A percentile compares a stretch with the other conserved stretches of the same genome.
Evolutionary conservation across 2,797 vertebrate genomes (phyloP).

Genomic region (Tachyglossus aculeatus): DNA sequence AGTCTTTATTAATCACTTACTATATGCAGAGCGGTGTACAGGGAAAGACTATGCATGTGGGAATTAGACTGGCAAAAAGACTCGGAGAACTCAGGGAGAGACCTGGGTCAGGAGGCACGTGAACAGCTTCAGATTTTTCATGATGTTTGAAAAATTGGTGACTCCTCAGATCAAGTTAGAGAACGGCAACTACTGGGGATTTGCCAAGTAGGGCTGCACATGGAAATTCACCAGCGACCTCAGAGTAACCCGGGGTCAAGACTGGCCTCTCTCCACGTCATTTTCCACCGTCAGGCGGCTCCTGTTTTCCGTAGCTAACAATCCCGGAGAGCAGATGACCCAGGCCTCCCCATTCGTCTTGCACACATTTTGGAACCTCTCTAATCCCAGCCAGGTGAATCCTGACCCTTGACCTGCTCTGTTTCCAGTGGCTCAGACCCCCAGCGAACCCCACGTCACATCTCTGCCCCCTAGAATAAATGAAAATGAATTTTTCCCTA

Average conservation of each 20-base stretch:
- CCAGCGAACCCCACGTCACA: not conserved
- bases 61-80: too few relatives aligned
- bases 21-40: too few relatives aligned
- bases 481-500: slow-evolving; percentile 49
- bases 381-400: slow-evolving; percentile 73
- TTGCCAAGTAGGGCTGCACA: too few relatives aligned
- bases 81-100: too few relatives aligned
- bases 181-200: too few relatives aligned
- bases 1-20: too few relatives aligned
- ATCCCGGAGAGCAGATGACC: slow-evolving; percentile 59
- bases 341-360: slow-evolving; percentile 50
- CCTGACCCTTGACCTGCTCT: slow-evolving; percentile 62
- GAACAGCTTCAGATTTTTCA: too few relatives aligned
- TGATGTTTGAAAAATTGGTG: too few relatives aligned
- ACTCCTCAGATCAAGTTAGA: too few relatives aligned
- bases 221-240: slow-evolving; percentile 44
- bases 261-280: slow-evolving; percentile 19
- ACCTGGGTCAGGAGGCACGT: too few relatives aligned
- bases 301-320: slow-evolving; percentile 49
- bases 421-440: not conserved
- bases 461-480: slow-evolving; percentile 19
- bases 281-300: slow-evolving; percentile 28
- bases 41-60: too few relatives aligned
- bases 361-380: slow-evolving; percentile 65
- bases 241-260: not conserved